Percentiles rank a stretch among this genome's conserved stretches.
Evolutionary conservation across 2,797 vertebrate species (phyloP).

Genomic region (Lepilemur septentrionalis): DNA sequence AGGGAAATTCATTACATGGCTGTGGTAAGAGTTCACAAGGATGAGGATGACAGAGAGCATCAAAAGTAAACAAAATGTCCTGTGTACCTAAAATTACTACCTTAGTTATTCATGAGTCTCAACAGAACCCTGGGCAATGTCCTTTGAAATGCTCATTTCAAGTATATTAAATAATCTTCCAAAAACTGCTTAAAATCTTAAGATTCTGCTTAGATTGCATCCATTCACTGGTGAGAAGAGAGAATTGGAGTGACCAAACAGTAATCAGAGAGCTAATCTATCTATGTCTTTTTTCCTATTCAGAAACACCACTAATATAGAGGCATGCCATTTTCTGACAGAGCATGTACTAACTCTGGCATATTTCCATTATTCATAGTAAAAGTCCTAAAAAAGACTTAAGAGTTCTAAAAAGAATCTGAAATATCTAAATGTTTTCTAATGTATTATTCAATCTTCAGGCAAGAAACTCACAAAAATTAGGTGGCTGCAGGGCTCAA

Average conservation of each 20-base stretch:
- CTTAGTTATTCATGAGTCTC: neutral
- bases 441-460: neutral
- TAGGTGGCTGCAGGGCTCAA: neutral
- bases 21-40: neutral
- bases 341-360: neutral
- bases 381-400: neutral
- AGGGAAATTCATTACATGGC: neutral
- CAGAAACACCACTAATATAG: neutral
- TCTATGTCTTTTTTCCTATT: neutral
- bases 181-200: neutral
- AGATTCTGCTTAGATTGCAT: neutral
- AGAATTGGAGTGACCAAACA: neutral
- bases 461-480: neutral
- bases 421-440: neutral
- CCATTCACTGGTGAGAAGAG: neutral
- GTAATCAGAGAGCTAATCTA: neutral
- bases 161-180: neutral
- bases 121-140: neutral
- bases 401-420: neutral
- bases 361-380: neutral
- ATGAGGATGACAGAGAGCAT: neutral
- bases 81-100: neutral
- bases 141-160: neutral
- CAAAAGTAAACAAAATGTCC: neutral
- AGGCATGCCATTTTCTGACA: neutral